A percentile compares a stretch with the other conserved stretches of the same genome.
These are phyloP conservation scores for Spodoptera litura DNA, from an alignment of 1,140 invertebrate genomes.

Conservation along the genomic window DNA sequence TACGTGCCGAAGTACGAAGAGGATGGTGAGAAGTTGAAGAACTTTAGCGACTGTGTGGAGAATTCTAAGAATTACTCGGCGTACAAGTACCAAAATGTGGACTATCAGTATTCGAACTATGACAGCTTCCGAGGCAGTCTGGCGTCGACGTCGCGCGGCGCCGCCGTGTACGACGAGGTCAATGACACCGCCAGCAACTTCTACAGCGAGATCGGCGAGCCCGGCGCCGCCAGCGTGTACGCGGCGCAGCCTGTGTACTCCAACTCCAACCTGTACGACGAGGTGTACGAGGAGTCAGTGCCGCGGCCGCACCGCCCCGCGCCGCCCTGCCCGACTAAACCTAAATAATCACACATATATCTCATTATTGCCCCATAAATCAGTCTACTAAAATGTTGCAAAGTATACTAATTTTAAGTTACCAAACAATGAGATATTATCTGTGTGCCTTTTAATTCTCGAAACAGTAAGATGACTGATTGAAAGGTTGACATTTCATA, in stretches of 20 bases:
- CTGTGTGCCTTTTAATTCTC: slow-evolving; percentile 44
- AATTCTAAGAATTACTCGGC: slow-evolving; percentile 81
- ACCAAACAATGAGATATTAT: slow-evolving; percentile 32
- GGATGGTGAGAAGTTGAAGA: slow-evolving; percentile 72
- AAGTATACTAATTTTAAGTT: slow-evolving; percentile 23
- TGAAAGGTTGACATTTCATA: slow-evolving; percentile 40
- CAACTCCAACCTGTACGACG: slow-evolving; percentile 72
- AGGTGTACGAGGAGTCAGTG: slow-evolving; percentile 69
- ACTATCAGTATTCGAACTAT: slow-evolving; percentile 62
- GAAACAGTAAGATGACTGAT: slow-evolving; percentile 37
- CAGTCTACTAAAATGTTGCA: slow-evolving; percentile 3
- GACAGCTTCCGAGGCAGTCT: slow-evolving; percentile 54
- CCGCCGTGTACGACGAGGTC: slow-evolving; percentile 66
- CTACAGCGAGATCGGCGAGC: slow-evolving; percentile 76
- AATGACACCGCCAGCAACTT: slow-evolving; percentile 73
- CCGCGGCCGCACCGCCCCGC: slow-evolving; percentile 79
- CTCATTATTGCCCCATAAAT: not conserved
- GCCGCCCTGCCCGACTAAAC: slow-evolving; percentile 74
- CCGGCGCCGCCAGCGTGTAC: slow-evolving; percentile 44
- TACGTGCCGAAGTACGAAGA: slow-evolving; percentile 76
- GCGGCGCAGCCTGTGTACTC: slow-evolving; percentile 53
- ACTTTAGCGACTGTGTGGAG: slow-evolving; percentile 76
- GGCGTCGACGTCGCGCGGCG: slow-evolving; percentile 58
- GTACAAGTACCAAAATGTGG: slow-evolving; percentile 77
- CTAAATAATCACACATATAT: slow-evolving; percentile 54